phyloP scores from a whole-genome alignment of 1,140 invertebrate species.

The Achroia grisella region DNA sequence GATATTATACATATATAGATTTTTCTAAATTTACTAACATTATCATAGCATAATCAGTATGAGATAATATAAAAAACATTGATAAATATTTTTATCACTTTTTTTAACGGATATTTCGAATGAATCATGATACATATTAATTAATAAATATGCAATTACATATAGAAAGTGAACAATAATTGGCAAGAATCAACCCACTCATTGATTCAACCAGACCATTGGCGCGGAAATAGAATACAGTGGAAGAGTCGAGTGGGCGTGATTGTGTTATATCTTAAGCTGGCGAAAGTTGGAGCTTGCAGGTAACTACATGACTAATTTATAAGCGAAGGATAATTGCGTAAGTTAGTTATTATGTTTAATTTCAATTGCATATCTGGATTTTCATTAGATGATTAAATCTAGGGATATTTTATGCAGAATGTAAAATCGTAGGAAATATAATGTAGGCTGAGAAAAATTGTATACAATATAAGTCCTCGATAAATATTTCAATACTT shows the following conservation, averaged over 20 bases:
- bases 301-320: conserved; percentile 9
- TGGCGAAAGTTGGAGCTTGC: conserved; percentile 3
- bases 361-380: not conserved
- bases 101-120: conserved; percentile 1
- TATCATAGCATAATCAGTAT: no score
- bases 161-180: conserved; percentile 57
- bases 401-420: not conserved
- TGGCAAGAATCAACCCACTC: conserved; percentile 48
- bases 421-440: no score
- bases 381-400: not conserved
- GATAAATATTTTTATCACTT: no score
- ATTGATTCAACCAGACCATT: conserved; percentile 27
- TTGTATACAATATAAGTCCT: not conserved
- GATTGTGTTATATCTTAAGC: conserved; percentile 14
- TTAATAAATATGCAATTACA: conserved; percentile 44
- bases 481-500: not conserved
- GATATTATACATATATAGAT: no score
- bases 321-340: conserved; percentile 4
- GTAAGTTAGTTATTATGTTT: not conserved
- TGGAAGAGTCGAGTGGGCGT: conserved; percentile 42
- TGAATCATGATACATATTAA: conserved; percentile 27
- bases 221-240: conserved; percentile 32
- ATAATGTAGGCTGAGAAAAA: not conserved
- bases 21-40: no score
- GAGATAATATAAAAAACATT: no score